Base-by-base conservation (phyloP, 2,113 vertebrate genomes). In the Echinops telfairi region DNA sequence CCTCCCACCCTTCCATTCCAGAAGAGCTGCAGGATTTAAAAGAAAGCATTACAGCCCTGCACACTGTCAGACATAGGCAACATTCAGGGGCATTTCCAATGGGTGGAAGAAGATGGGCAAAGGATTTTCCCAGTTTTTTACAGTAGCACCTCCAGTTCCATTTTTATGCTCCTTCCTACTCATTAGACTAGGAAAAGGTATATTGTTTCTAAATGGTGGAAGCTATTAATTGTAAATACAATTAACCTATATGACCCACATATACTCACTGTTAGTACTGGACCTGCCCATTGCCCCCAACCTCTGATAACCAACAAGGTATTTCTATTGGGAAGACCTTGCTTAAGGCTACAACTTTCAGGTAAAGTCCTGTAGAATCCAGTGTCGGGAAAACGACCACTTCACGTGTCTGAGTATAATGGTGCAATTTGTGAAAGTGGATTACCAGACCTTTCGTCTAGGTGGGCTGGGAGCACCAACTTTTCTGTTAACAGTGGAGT, bases 1-100 rank as follows among this genome's bases (percentile, higher is more conserved):
- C 71, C 77, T 16, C 88, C 10, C 23, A 73, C 82, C 66, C 68
- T 64, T 60, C 66, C 25, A 23, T 80, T 6, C 15, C 66, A 75
- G 8, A 43, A 60, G 25, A 36, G 17, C 85, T 78, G 38, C 25
- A 60, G 86, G 81, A 94, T 83, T 78, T 80, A 93, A 94, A 88
- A 33, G 16, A 66, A 31, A 6, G 83, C 36, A 16, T 88, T 57
- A 31, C 1, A 22, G 70, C 43, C 3, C 9, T 11, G 79, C 64
- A 82, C 7, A 14, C 31, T 60, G 75, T 90, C 79, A 93, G 76
- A 58, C 70, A 47, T 7, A 83, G 71, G 73, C 77, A 71, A 33
- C 47, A 53, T 53, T 53, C 47, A 53, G 12, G 10, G 47, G 5
- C 47, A 53, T 88, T 86, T 79, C 53, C 6, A 84, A 94, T 94